A percentile compares a stretch with the other conserved stretches of the same genome.
These are phyloP conservation scores for Zhengitettix transpicula DNA, from an alignment of 2,888 invertebrate genomes.

Conservation along the genomic window DNA sequence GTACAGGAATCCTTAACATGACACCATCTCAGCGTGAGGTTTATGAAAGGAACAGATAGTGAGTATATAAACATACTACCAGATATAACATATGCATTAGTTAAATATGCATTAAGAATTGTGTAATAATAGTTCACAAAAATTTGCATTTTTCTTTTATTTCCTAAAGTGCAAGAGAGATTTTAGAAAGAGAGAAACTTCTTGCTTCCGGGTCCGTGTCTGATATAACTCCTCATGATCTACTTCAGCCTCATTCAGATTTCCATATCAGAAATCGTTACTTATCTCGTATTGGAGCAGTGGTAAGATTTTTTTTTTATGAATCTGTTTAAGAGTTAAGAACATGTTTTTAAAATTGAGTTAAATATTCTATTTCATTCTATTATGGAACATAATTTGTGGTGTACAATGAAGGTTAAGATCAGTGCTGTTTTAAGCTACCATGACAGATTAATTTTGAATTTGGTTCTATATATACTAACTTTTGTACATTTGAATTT, in stretches of 20 bases:
- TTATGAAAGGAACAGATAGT: constrained; percentile 23
- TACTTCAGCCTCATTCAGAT: constrained; percentile 34
- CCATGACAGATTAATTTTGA: too few species aligned
- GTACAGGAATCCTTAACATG: constrained; percentile 55
- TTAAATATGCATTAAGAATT: too few species aligned
- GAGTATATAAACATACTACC: constrained; percentile 15
- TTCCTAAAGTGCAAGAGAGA: constrained; percentile 25
- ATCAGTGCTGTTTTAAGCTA: too few species aligned
- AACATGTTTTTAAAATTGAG: too few species aligned
- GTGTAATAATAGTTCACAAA: not conserved
- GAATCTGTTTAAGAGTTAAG: too few species aligned
- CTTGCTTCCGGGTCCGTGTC: constrained; percentile 30
- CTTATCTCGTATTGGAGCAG: constrained; percentile 38
- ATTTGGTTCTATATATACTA: too few species aligned
- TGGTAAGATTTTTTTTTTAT: constrained; percentile 25
- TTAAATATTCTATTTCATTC: too few species aligned
- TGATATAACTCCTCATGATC: constrained; percentile 30
- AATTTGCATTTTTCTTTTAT: not conserved
- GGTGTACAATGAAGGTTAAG: too few species aligned
- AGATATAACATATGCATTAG: not conserved
- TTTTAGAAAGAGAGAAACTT: constrained; percentile 34
- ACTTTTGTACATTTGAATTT: too few species aligned
- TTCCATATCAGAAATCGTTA: constrained; percentile 43
- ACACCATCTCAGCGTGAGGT: constrained; percentile 40
- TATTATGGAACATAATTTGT: too few species aligned